phyloP scores from a whole-genome alignment of 2,113 vertebrate species.

The Edolisoma coerulescens region DNA sequence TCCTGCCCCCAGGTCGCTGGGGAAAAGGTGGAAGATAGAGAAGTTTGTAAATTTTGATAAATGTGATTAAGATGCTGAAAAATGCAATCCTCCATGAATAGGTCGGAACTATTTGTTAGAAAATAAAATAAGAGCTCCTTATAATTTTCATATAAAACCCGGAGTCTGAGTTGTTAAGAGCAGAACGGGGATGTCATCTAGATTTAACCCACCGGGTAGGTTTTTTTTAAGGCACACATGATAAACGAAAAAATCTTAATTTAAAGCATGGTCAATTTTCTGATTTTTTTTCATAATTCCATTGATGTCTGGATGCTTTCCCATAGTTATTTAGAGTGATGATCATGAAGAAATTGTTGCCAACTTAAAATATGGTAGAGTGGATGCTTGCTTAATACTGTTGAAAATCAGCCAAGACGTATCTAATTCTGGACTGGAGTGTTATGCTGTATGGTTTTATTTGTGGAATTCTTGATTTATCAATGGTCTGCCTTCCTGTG shows the following conservation, averaged over 20 bases:
- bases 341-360: background rate
- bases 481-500: background rate
- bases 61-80: background rate
- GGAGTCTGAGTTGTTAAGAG: background rate
- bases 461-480: slow-evolving; percentile 1
- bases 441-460: background rate
- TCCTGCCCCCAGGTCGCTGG: background rate
- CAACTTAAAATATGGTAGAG: slow-evolving; percentile 1
- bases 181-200: background rate
- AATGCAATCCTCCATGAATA: background rate
- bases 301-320: background rate
- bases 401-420: background rate
- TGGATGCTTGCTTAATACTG: background rate
- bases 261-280: background rate
- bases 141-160: background rate
- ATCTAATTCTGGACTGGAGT: background rate
- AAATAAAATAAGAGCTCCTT: background rate
- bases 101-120: background rate
- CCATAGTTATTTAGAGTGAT: background rate
- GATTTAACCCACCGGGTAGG: background rate
- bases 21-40: background rate
- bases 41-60: background rate
- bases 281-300: background rate
- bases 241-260: background rate
- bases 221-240: background rate